Base-by-base conservation (phyloP, 2,888 invertebrate species). In the Ernsta delagoae region DNA sequence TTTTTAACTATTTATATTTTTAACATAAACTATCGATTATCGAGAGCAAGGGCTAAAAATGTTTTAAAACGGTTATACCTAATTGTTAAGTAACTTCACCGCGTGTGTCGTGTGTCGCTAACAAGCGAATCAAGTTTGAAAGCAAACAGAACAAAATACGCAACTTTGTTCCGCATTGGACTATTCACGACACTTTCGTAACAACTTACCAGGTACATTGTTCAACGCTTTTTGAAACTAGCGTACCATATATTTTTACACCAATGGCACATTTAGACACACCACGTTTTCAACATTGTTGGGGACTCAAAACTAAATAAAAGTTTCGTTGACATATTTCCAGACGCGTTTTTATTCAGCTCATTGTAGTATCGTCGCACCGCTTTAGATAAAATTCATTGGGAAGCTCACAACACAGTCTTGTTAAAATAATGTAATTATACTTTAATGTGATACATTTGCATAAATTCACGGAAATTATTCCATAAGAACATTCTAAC, bases 71-170 rank as follows among this genome's bases (percentile, higher is more conserved):
- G 81, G 81, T 77, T 78, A 75, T n/a, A n/a, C n/a, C n/a, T 80
- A 76, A 79, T 77, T 56, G 54, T 36, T 77, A 77, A 78, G 80
- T 80, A 81, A 79, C 24, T 54, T 53, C 79, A 78, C 77, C 74
- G 72, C 72, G 66, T 72, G 71, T 73, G 77, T 74, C 3, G 36
- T 36, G 36, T 36, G 36, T 36, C 74, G 74, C 74, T 76, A 79
- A 79, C 80, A 79, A 78, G 78, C 78, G 79, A 83, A 84, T 83
- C 83, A 84, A 83, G 80, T 83, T 81, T 77, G 81, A 83, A 83
- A 80, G 76, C 80, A 84, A 87, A 84, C 83, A 83, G 79, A 83
- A 78, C 75, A 76, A 77, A 73, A 73, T 48, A 57, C 31, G 48
- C 70, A 81, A 81, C 79, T 86, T 84, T 78, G 79, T 56, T 83